phyloP scores from a whole-genome alignment of 2,113 vertebrate species.

The Ornithorhynchus anatinus region DNA sequence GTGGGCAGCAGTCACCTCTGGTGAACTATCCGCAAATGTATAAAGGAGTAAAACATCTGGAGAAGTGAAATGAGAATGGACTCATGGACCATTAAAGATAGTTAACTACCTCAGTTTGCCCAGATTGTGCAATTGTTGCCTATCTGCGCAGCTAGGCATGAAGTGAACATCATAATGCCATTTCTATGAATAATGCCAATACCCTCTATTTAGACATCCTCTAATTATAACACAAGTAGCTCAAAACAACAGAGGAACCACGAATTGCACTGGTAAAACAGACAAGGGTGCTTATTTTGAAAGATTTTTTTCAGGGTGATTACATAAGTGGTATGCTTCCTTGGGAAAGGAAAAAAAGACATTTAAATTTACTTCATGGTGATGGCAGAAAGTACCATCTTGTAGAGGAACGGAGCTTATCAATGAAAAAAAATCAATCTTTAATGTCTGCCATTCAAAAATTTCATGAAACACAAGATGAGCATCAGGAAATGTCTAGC shows the following conservation, averaged over 20 bases:
- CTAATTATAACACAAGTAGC: neutral
- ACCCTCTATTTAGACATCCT: rapidly evolving
- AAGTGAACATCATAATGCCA: rapidly evolving
- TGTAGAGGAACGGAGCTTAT: neutral
- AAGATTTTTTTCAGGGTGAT: neutral
- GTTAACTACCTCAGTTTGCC: rapidly evolving
- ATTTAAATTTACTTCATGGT: neutral
- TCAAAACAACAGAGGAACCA: neutral
- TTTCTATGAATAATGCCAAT: neutral
- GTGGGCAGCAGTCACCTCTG: neutral
- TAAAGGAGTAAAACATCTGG: neutral
- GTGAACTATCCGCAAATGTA: neutral
- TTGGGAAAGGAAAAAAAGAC: neutral
- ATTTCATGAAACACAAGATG: neutral
- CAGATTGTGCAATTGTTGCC: rapidly evolving
- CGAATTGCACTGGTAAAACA: neutral
- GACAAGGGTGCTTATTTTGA: neutral
- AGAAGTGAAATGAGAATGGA: neutral
- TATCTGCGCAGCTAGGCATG: neutral
- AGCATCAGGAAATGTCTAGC: neutral
- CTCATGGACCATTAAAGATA: neutral
- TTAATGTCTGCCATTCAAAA: neutral
- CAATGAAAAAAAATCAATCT: neutral
- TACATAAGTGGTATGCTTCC: neutral
- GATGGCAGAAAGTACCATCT: neutral